Conservation (phyloP, 2,888 invertebrate genomes). For the Carabus problematicus region DNA sequence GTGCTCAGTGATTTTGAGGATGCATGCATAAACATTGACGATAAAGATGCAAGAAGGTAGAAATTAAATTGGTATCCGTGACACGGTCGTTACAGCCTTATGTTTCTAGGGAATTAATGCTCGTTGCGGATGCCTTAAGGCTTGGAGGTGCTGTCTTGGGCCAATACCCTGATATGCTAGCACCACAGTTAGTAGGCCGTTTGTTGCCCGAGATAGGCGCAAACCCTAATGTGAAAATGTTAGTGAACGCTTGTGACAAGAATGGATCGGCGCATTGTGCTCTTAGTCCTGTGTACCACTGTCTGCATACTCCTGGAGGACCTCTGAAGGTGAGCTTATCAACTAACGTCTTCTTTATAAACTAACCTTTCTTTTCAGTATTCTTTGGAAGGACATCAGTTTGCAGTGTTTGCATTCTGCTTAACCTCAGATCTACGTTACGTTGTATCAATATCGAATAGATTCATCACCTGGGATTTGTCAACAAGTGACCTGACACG, state of each 20-base stretch:
- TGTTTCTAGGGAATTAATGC: conserved; percentile 77
- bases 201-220: conserved; percentile 89
- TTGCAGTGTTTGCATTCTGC: conserved; percentile 93
- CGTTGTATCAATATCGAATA: conserved; percentile 94
- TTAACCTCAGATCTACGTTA: conserved; percentile 90
- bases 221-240: conserved; percentile 82
- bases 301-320: conserved; percentile 97
- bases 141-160: conserved; percentile 94
- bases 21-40: conserved; percentile 80
- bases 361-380: conserved; percentile 68
- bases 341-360: conserved; percentile 3
- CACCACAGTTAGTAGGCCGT: conserved; percentile 91
- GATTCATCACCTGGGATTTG: conserved; percentile 96
- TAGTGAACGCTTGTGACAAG: conserved; percentile 89
- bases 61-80: background rate
- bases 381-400: conserved; percentile 97
- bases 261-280: conserved; percentile 91
- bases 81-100: conserved; percentile 10
- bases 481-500: conserved; percentile 94
- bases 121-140: conserved; percentile 92
- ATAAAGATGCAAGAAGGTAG: conserved; percentile 81
- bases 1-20: conserved; percentile 96
- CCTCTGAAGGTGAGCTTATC: conserved; percentile 79
- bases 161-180: conserved; percentile 93
- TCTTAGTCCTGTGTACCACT: conserved; percentile 91